phyloP scores from a whole-genome alignment of 2,888 invertebrate genomes.

The Plusia festucae region DNA sequence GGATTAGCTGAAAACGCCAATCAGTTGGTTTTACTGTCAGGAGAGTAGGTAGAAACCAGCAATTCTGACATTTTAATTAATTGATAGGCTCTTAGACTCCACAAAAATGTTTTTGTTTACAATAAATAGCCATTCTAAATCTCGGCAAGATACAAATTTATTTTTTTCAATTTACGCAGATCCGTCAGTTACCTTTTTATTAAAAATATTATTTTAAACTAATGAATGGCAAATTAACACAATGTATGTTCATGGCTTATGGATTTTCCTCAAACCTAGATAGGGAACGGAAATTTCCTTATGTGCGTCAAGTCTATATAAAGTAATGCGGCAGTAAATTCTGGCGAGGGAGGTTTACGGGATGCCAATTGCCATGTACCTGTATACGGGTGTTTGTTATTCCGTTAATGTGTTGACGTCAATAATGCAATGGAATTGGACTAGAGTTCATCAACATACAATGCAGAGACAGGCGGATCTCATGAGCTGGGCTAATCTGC shows the following conservation, averaged over 20 bases:
- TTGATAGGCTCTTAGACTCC: not conserved
- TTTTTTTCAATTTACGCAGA: not conserved
- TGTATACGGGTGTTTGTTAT: slow-evolving; percentile 72
- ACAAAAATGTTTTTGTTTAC: not conserved
- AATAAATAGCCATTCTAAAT: not conserved
- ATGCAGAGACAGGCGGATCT: slow-evolving; percentile 12
- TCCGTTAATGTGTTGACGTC: slow-evolving; percentile 69
- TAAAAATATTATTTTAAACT: too few relatives aligned
- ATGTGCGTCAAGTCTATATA: slow-evolving; percentile 27
- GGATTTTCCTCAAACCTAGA: slow-evolving; percentile 41
- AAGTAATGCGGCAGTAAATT: slow-evolving; percentile 62
- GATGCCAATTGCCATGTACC: slow-evolving; percentile 48
- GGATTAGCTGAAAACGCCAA: not conserved
- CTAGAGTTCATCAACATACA: slow-evolving; percentile 68
- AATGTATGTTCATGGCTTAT: not conserved
- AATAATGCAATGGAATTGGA: slow-evolving; percentile 66
- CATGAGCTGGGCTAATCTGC: slow-evolving; percentile 40
- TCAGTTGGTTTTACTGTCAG: not conserved
- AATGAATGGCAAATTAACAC: not conserved
- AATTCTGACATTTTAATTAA: not conserved
- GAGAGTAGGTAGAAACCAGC: not conserved
- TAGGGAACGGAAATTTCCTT: slow-evolving; percentile 35
- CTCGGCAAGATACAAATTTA: not conserved
- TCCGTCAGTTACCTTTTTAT: not conserved
- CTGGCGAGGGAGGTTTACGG: slow-evolving; percentile 50